Evolutionary conservation across 2,797 vertebrate genomes (phyloP).

Genomic region (Gymnoscopelus microlampas): DNA sequence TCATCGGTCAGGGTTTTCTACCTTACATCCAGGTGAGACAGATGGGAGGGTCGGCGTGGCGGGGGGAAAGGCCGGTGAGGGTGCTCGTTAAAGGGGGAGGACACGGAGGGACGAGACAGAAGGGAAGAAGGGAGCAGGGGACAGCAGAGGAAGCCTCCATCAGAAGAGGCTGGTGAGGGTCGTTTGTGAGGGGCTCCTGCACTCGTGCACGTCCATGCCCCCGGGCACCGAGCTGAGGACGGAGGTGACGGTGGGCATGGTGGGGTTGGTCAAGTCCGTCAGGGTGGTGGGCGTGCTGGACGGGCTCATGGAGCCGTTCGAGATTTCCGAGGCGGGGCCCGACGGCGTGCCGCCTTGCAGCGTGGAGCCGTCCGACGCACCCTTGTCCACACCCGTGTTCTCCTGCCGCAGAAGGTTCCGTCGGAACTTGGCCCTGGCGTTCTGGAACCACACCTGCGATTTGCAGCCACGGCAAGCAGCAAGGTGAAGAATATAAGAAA

Average conservation of each 20-base stretch:
- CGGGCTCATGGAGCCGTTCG: slow-evolving; percentile 98
- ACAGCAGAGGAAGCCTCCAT: slow-evolving; percentile 70
- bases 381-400: slow-evolving; percentile 94
- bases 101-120: slow-evolving; percentile 61
- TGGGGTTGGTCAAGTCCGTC: slow-evolving; percentile 98
- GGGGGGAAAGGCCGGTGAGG: background rate
- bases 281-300: slow-evolving; percentile 96
- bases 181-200: slow-evolving; percentile 96
- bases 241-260: slow-evolving; percentile 97
- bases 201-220: slow-evolving; percentile 93
- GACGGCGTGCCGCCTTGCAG: slow-evolving; percentile 95
- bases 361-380: slow-evolving; percentile 87
- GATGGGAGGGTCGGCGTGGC: slow-evolving; percentile 6
- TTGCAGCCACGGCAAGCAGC: too few relatives aligned
- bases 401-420: slow-evolving; percentile 98
- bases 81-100: background rate
- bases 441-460: slow-evolving; percentile 97
- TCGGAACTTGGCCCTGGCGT: slow-evolving; percentile 97
- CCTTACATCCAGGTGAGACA: slow-evolving; percentile 50
- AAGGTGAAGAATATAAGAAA: too few relatives aligned
- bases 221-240: slow-evolving; percentile 93
- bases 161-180: slow-evolving; percentile 99
- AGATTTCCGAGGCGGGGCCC: slow-evolving; percentile 95
- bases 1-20: slow-evolving; percentile 56
- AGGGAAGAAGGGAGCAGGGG: slow-evolving; percentile 59